Conservation (phyloP, 2,888 invertebrate genomes). For the Agonopterix alstromeriana region DNA sequence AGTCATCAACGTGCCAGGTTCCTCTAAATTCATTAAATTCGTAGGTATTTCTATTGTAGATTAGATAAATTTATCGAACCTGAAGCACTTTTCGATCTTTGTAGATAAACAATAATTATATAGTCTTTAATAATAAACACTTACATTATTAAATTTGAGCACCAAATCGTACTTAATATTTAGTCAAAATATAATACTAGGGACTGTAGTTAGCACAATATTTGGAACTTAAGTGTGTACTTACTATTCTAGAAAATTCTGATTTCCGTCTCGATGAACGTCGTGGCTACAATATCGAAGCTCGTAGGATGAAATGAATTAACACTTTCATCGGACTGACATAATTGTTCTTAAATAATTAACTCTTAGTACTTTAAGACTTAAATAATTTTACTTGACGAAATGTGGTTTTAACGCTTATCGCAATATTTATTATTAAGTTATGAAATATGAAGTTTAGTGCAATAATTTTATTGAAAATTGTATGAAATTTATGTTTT, state of each 20-base stretch:
- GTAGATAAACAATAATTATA: slow-evolving; percentile 67
- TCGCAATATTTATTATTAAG: slow-evolving; percentile 74
- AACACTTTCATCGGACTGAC: slow-evolving; percentile 67
- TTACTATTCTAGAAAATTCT: slow-evolving; percentile 33
- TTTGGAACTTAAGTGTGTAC: slow-evolving; percentile 38
- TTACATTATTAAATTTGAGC: slow-evolving; percentile 70
- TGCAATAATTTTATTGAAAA: slow-evolving; percentile 74
- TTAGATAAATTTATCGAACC: slow-evolving; percentile 43
- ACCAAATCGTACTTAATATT: slow-evolving; percentile 77
- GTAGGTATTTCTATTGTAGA: slow-evolving; percentile 31
- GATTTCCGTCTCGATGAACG: slow-evolving; percentile 45
- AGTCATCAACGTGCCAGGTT: slow-evolving; percentile 23
- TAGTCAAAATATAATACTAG: slow-evolving; percentile 63
- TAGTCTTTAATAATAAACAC: slow-evolving; percentile 63
- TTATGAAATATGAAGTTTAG: slow-evolving; percentile 65
- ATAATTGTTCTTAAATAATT: slow-evolving; percentile 56
- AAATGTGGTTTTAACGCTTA: slow-evolving; percentile 65
- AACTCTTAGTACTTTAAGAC: slow-evolving; percentile 60
- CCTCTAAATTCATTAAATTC: slow-evolving; percentile 24
- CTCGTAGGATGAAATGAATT: slow-evolving; percentile 49
- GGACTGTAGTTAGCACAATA: slow-evolving; percentile 47
- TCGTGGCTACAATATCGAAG: slow-evolving; percentile 37
- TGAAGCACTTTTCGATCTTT: slow-evolving; percentile 56
- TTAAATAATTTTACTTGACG: slow-evolving; percentile 58
- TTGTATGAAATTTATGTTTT: slow-evolving; percentile 67